phyloP scores from a whole-genome alignment of 2,113 vertebrate genomes.

The Vidua macroura region DNA sequence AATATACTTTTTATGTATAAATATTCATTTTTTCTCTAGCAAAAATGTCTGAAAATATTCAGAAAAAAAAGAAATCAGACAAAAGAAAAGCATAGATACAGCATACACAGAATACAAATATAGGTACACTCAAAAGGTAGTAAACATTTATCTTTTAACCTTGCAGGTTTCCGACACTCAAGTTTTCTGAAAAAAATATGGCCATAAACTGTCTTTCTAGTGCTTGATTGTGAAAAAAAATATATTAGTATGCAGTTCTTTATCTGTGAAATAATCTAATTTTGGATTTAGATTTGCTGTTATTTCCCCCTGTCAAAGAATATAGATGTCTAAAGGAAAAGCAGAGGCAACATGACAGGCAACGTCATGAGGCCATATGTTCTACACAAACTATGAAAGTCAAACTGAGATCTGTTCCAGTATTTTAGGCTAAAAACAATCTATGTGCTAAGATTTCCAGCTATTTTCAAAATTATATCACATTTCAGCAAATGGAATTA shows the following conservation, averaged over 20 bases:
- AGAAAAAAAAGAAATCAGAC: background rate
- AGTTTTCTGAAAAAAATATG: background rate
- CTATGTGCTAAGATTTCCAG: background rate
- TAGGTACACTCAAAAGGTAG: background rate
- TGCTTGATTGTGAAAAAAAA: background rate
- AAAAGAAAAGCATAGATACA: background rate
- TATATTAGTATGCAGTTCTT: background rate
- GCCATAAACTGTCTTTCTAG: background rate
- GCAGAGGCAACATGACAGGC: background rate
- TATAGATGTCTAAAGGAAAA: background rate
- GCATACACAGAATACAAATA: background rate
- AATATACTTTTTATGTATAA: background rate
- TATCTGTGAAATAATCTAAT: background rate
- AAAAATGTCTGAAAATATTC: background rate
- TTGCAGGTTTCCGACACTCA: background rate
- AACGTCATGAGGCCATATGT: background rate
- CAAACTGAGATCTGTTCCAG: slow-evolving; percentile 4
- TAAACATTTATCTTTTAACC: background rate
- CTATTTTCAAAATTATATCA: background rate
- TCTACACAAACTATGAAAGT: background rate
- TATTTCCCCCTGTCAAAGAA: background rate
- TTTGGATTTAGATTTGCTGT: background rate
- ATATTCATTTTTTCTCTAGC: background rate
- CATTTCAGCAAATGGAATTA: background rate
- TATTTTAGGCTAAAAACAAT: background rate